Evolutionary conservation across 1,140 invertebrate genomes (phyloP).

Genomic region (Aporrectodea caliginosa): DNA sequence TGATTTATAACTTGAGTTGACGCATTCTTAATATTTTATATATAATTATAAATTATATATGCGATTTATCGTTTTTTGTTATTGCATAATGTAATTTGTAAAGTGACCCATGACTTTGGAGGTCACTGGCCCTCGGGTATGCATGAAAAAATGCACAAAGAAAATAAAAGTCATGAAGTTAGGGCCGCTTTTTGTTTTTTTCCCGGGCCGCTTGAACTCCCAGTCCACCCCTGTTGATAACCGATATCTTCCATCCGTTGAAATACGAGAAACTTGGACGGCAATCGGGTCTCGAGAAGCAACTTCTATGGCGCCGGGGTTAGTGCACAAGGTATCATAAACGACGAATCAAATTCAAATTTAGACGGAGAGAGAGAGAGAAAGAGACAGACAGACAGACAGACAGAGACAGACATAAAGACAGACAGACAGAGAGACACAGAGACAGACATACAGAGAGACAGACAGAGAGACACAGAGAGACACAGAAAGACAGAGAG

Average conservation of each 20-base stretch:
- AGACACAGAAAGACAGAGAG: neutral
- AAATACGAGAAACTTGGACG: neutral
- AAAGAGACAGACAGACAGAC: neutral
- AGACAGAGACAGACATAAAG: neutral
- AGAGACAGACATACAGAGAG: neutral
- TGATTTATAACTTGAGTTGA: too few relatives aligned
- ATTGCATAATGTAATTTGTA: too few relatives aligned
- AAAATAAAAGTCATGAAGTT: too few relatives aligned
- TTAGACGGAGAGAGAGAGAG: neutral
- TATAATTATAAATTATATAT: too few relatives aligned
- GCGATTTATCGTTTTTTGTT: too few relatives aligned
- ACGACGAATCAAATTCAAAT: too few relatives aligned
- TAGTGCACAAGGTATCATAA: neutral
- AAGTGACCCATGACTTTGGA: too few relatives aligned
- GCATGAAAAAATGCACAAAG: too few relatives aligned
- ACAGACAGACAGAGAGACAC: neutral
- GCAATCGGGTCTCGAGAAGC: neutral
- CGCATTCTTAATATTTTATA: too few relatives aligned
- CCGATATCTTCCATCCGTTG: neutral
- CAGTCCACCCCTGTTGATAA: neutral
- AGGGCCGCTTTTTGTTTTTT: neutral
- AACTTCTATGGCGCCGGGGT: neutral
- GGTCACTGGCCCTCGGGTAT: too few relatives aligned
- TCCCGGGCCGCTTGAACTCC: neutral
- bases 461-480: neutral